A percentile compares a stretch with the other conserved stretches of the same genome.
Conservation (phyloP, 2,113 vertebrate genomes). For the Heloderma charlesbogerti region DNA sequence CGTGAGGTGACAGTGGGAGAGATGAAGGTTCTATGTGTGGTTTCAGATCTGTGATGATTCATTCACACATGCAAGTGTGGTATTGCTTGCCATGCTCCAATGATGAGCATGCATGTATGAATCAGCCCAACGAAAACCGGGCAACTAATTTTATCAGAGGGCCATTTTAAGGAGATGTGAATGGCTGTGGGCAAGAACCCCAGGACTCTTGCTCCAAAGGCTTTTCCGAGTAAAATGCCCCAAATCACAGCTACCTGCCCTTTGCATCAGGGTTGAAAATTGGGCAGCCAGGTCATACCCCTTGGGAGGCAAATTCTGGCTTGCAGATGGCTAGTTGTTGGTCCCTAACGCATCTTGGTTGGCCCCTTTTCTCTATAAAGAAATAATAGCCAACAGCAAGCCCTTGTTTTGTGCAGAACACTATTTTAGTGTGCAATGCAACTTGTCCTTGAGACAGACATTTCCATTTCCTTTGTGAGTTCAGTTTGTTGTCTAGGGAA, state of each 20-base stretch:
- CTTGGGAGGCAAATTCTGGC: not conserved
- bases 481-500: slow-evolving; percentile 35
- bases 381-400: not conserved
- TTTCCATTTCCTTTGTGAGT: slow-evolving; percentile 25
- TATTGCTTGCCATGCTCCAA: not conserved
- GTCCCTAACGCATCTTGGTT: not conserved
- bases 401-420: not conserved
- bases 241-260: too few relatives aligned
- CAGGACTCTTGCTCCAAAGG: not conserved
- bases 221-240: not conserved
- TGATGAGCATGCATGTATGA: not conserved
- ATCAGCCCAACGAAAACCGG: not conserved
- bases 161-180: not conserved
- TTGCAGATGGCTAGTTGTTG: not conserved
- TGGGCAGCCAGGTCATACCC: not conserved
- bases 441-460: slow-evolving; percentile 10
- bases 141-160: not conserved
- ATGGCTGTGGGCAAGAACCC: not conserved
- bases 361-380: not conserved
- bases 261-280: not conserved
- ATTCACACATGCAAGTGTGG: not conserved
- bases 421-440: slow-evolving; percentile 1
- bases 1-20: too few relatives aligned
- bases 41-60: not conserved
- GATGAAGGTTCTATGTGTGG: not conserved